These are phyloP conservation scores for Troides aeacus DNA, from an alignment of 2,888 invertebrate genomes.

Conservation along the genomic window DNA sequence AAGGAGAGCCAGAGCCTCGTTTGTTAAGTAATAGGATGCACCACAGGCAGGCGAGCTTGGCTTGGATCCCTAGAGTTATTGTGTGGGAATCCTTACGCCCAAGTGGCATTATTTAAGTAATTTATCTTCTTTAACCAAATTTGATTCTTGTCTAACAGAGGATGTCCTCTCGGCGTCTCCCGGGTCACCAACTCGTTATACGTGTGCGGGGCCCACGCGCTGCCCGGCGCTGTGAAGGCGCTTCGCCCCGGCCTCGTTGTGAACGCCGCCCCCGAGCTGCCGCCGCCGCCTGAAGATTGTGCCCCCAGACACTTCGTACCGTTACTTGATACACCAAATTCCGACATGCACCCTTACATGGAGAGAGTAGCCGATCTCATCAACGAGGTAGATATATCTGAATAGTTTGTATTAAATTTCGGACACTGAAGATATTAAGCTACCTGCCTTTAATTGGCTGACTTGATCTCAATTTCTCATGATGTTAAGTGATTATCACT, in stretches of 20 bases:
- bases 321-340: conserved; percentile 86
- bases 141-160: conserved; percentile 46
- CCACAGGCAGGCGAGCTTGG: no score
- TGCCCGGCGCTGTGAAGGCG: conserved; percentile 83
- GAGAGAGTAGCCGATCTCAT: conserved; percentile 89
- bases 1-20: no score
- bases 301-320: conserved; percentile 84
- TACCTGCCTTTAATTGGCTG: no score
- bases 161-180: conserved; percentile 82
- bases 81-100: no score
- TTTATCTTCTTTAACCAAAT: not conserved
- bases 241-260: conserved; percentile 88
- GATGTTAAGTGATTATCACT: no score
- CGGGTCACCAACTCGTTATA: conserved; percentile 87
- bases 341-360: conserved; percentile 86
- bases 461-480: no score
- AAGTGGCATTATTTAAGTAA: no score
- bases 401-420: not conserved
- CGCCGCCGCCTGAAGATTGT: conserved; percentile 82
- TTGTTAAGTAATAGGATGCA: no score
- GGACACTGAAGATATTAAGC: not conserved
- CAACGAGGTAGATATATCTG: conserved; percentile 77
- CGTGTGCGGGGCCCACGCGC: conserved; percentile 89
- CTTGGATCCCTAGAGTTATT: no score
- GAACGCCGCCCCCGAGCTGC: conserved; percentile 91